phyloP scores from a whole-genome alignment of 2,113 vertebrate species.

The Halichoeres trimaculatus region DNA sequence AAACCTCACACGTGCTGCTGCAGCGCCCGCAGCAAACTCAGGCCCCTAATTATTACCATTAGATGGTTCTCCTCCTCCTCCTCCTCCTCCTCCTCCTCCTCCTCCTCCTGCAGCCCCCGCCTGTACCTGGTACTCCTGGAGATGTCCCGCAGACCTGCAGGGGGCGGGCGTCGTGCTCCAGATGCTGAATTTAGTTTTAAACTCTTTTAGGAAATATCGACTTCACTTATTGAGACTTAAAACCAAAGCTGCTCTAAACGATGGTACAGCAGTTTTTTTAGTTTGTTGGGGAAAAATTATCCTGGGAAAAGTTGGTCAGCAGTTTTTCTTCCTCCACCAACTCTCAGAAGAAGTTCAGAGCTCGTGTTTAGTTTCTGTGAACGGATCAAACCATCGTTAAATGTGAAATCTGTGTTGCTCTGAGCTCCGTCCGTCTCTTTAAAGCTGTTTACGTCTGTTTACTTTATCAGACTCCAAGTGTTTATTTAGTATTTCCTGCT shows the following conservation, averaged over 20 bases:
- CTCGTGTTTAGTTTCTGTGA: neutral
- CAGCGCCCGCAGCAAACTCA: constrained; percentile 39
- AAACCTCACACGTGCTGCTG: constrained; percentile 41
- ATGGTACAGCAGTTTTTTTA: neutral
- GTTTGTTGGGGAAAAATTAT: too few relatives aligned
- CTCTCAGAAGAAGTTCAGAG: too few relatives aligned
- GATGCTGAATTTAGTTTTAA: neutral
- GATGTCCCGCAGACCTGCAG: constrained; percentile 25
- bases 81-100: neutral
- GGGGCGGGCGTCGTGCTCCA: constrained; percentile 2
- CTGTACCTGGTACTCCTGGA: constrained; percentile 72
- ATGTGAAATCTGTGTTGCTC: constrained; percentile 9
- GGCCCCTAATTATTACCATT: constrained; percentile 73
- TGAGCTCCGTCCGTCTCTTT: constrained; percentile 9
- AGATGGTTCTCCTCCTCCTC: constrained; percentile 20
- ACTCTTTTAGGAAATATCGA: too few relatives aligned
- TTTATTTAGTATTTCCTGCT: constrained; percentile 72
- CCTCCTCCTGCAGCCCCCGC: constrained; percentile 20
- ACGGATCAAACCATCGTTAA: neutral
- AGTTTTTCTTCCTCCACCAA: too few relatives aligned
- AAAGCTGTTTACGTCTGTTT: constrained; percentile 49
- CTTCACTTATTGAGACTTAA: neutral
- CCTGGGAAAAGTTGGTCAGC: too few relatives aligned
- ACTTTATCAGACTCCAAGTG: constrained; percentile 53
- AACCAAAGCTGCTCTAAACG: neutral